Evolutionary conservation across 2,797 vertebrate genomes (phyloP), one percentile per base, ranked within the genome.

Genomic region (Notolabrus celidotus): DNA sequence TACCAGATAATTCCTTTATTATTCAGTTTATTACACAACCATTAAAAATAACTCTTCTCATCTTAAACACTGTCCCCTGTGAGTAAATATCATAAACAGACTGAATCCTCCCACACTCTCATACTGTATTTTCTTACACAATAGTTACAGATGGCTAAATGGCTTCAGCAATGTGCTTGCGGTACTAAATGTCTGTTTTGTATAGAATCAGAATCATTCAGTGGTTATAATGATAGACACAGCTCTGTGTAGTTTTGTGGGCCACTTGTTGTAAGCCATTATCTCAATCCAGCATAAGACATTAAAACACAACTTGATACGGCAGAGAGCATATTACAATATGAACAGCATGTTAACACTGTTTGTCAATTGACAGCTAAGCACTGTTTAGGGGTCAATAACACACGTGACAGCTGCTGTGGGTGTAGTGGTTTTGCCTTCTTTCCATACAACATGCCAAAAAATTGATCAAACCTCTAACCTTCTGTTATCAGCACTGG

Each of bases 401-500:
- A 69, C 72, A 79, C 67, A 67, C 79, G 82, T 51, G 54, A 54
- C 76, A 82, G 77, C 77, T 77, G 79, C 49, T 65, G 55, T 42
- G 64, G 63, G 50, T 41, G 68, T 50, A 27, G 36, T 51, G 52
- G 67, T 63, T 85, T 61, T 39, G 41, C 56, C 56, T 71, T 19
- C 38, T 76, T 81, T 74, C 38, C 51, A 53, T 31, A 41, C 25
- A 63, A 55, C 47, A 59, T 41, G 63, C 68, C 74, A 64, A 66
- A 66, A 67, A 74, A 74, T 68, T 68, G 63, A 83, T 77, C 58
- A 84, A 80, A 60, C 75, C 53, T 25, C 54, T 64, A 81, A 87
- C 82, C 79, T 79, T 74, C 78, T 82, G 79, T 83, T 89, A 85
- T 84, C 78, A 64, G 70, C 16, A 7, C 36, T 0, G 34, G 66